phyloP scores from a whole-genome alignment of 2,888 invertebrate species.

The Parnassius glacialis region DNA sequence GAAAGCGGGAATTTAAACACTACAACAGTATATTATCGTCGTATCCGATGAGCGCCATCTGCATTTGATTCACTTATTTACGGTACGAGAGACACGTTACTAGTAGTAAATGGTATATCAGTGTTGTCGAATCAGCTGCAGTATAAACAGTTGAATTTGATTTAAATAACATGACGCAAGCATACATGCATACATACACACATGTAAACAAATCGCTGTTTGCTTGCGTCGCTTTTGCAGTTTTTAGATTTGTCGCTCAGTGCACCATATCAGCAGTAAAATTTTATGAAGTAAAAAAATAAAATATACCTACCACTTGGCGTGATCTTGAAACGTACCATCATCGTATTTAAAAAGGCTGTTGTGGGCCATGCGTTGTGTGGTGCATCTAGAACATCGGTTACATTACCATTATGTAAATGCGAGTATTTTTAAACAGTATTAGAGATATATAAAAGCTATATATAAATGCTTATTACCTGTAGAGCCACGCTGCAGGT shows the following conservation, averaged over 20 bases:
- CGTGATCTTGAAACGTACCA: too few species aligned
- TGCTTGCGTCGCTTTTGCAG: too few species aligned
- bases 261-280: too few species aligned
- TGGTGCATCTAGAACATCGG: not conserved
- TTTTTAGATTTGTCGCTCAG: too few species aligned
- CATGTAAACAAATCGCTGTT: too few species aligned
- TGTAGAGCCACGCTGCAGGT: too few species aligned
- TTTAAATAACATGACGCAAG: constrained; percentile 3
- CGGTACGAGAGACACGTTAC: constrained; percentile 10
- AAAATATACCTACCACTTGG: too few species aligned
- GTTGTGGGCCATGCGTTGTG: too few species aligned
- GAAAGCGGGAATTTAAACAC: constrained; percentile 16
- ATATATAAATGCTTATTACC: not conserved
- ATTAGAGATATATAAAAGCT: not conserved
- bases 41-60: constrained; percentile 19
- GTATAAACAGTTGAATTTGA: not conserved
- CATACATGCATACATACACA: not conserved
- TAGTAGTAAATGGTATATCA: constrained; percentile 16
- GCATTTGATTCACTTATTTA: constrained; percentile 22
- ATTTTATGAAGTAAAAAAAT: too few species aligned
- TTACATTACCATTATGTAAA: not conserved
- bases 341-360: too few species aligned
- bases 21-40: constrained; percentile 3
- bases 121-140: not conserved
- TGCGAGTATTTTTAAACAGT: too few species aligned